Conservation (phyloP, 2,113 vertebrate species). For the Monopterus albus region DNA sequence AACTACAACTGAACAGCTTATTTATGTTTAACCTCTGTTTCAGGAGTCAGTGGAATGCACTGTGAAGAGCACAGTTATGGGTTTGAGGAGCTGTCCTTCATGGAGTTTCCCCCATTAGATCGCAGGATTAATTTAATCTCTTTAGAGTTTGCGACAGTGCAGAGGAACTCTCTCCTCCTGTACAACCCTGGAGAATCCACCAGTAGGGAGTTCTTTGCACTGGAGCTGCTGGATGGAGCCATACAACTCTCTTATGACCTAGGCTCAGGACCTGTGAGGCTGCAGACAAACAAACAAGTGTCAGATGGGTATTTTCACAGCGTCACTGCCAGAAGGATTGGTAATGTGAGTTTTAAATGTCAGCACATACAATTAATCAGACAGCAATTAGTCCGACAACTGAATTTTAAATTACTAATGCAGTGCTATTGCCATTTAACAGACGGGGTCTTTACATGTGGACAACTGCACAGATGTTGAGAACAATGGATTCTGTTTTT, state of each 20-base stretch:
- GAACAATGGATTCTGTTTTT: conserved; percentile 75
- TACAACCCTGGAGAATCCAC: conserved; percentile 72
- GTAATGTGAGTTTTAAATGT: conserved; percentile 72
- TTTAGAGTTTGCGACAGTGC: conserved; percentile 81
- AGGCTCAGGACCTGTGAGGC: conserved; percentile 76
- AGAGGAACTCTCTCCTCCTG: conserved; percentile 76
- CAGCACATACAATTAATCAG: neutral
- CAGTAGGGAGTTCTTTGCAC: conserved; percentile 78
- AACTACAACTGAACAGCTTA: too few relatives aligned
- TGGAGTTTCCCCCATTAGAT: conserved; percentile 82
- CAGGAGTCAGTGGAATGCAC: conserved; percentile 75
- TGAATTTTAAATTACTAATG: neutral
- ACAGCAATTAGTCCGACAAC: neutral
- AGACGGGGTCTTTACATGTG: conserved; percentile 81
- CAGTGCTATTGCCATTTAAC: conserved; percentile 29
- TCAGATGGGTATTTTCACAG: conserved; percentile 82
- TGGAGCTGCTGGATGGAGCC: conserved; percentile 78
- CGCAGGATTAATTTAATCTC: conserved; percentile 81
- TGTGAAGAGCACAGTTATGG: conserved; percentile 81
- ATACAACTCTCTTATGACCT: conserved; percentile 79
- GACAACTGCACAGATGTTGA: conserved; percentile 78
- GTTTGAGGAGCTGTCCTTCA: conserved; percentile 83
- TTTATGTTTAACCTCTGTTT: conserved; percentile 20
- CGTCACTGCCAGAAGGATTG: conserved; percentile 76
- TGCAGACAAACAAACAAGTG: conserved; percentile 77